A percentile compares a stretch with the other conserved stretches of the same genome.
These are phyloP conservation scores for Oscheius myriophilus DNA, from an alignment of 2,888 invertebrate species.

Conservation along the genomic window DNA sequence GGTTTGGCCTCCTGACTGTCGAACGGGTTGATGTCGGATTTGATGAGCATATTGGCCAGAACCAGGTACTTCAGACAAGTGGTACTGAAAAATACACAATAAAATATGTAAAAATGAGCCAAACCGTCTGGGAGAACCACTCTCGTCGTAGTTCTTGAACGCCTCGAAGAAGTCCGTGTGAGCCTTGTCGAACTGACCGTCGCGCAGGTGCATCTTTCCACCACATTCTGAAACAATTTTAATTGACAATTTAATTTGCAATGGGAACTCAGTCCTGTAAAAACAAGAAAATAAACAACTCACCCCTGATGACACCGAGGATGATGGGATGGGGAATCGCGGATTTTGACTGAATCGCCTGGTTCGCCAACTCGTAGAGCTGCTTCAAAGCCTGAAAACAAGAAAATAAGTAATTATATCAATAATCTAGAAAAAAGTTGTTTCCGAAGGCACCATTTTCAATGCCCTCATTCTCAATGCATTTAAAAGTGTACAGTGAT, in stretches of 20 bases:
- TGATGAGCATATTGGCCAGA: conserved; percentile 98
- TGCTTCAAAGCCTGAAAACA: conserved; percentile 74
- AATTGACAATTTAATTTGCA: not conserved
- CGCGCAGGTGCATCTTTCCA: conserved; percentile 98
- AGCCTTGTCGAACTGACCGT: conserved; percentile 97
- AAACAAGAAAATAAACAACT: not conserved
- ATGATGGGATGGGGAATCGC: conserved; percentile 99
- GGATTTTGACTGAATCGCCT: conserved; percentile 96
- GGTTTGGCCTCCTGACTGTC: conserved; percentile 99
- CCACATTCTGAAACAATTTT: conserved; percentile 87
- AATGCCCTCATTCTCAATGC: conserved; percentile 21
- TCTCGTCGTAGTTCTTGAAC: conserved; percentile 90
- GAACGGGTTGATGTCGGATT: conserved; percentile 98
- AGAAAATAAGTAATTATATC: too few species aligned
- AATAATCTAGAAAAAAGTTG: conserved; percentile 9
- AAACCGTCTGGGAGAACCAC: conserved; percentile 82
- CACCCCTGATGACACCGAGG: conserved; percentile 97
- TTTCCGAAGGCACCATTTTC: too few species aligned
- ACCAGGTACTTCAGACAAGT: conserved; percentile 97
- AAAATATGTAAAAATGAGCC: not conserved
- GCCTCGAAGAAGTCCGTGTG: conserved; percentile 99
- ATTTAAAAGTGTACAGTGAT: too few species aligned
- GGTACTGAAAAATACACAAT: conserved; percentile 79
- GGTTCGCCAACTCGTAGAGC: conserved; percentile 95
- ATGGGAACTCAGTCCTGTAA: not conserved